A percentile compares a stretch with the other conserved stretches of the same genome.
Conservation (phyloP, 2,113 vertebrate species). For the Indri indri region DNA sequence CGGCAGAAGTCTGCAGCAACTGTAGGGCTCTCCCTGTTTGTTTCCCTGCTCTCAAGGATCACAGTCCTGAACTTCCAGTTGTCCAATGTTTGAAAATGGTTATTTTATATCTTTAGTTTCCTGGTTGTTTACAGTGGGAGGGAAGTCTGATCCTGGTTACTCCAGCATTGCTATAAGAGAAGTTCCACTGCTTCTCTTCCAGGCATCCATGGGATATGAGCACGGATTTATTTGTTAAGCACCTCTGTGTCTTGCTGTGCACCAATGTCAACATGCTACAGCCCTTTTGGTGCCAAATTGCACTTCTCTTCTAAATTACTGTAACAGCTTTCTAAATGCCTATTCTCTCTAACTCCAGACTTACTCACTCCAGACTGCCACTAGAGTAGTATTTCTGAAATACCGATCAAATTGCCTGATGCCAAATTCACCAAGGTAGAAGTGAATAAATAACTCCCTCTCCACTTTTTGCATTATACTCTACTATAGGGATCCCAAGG, state of each 20-base stretch:
- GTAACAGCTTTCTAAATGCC: not conserved
- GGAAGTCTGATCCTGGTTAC: not conserved
- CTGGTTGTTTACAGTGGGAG: not conserved
- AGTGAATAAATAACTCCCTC: not conserved
- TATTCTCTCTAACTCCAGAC: not conserved
- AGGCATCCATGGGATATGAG: not conserved
- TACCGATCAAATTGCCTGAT: not conserved
- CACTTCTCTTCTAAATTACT: not conserved
- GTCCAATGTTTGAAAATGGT: not conserved
- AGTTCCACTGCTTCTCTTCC: not conserved
- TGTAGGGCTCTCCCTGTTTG: not conserved
- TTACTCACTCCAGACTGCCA: not conserved
- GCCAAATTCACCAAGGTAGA: not conserved
- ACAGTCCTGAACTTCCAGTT: not conserved
- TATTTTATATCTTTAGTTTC: not conserved
- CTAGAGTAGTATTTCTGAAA: slow-evolving; percentile 2
- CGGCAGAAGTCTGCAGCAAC: not conserved
- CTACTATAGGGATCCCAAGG: not conserved
- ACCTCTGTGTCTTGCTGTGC: not conserved
- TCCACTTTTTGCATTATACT: not conserved
- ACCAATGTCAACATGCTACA: not conserved
- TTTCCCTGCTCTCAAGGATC: not conserved
- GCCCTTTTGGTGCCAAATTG: not conserved
- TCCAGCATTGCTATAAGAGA: not conserved
- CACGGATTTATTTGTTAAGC: not conserved